Base-by-base conservation (phyloP, 2,113 vertebrate species). In the Pteronura brasiliensis region DNA sequence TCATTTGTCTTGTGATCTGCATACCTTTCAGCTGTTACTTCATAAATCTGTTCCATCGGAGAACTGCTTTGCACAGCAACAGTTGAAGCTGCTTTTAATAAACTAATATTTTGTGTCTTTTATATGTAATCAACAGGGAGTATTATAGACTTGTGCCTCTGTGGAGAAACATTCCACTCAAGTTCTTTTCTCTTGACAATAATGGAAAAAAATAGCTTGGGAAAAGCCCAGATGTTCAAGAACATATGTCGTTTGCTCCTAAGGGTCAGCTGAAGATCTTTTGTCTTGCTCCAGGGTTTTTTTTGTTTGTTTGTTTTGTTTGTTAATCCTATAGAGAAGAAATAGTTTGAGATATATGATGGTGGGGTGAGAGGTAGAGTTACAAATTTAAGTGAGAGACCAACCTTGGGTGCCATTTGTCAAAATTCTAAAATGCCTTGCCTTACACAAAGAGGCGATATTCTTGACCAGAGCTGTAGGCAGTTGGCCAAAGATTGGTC, bases 41-140 rank as follows among this genome's bases (percentile, higher is more conserved):
- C 97, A 98, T 98, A 98, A 98, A 98, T 98, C 97, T 98, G 65
- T 96, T 97, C 96, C 95, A 97, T 97, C 69, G 10, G 95, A 98
- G 88, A 96, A 80, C 84, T 88, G 97, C 98, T 98, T 98, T 98
- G 97, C 97, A 97, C 47, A 79, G 97, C 88, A 76, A 74, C 84
- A 88, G 87, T 91, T 93, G 97, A 98, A 98, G 98, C 98, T 98
- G 98, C 98, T 98, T 98, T 97, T 98, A 98, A 98, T 98, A 98
- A 98, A 98, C 97, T 98, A 98, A 97, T 98, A 98, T 98, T 98
- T 98, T 97, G 98, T 96, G 97, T 98, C 97, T 98, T 98, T 98
- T 97, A 97, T 98, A 98, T 97, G 93, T 98, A 98, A 98, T 98
- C 98, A 98, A 98, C 97, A 95, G 94, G 94, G 97, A 97, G 94